Base-by-base conservation (phyloP, 1,140 invertebrate genomes). In the Drosophila ananassae region DNA sequence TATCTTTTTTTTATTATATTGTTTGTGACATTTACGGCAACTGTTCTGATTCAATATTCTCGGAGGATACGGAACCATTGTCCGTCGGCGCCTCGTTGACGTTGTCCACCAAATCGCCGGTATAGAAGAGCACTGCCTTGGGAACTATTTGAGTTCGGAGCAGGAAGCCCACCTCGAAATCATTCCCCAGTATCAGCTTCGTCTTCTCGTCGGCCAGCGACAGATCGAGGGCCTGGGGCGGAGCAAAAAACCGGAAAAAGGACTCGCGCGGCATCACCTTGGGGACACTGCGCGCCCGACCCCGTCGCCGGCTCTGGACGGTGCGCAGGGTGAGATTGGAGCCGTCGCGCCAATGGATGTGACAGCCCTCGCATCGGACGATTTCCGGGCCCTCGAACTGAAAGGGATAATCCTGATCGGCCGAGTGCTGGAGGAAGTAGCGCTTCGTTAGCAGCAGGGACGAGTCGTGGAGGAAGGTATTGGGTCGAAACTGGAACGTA, bases 201-300 rank as follows among this genome's bases (percentile, higher is more conserved):
- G 85, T 82, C 30, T 83, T 89, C 53, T 89, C 83, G 57, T 81
- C 82, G 69, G 94, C 93, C 17, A 94, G 93, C 22, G 96, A 95
- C 79, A 97, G 95, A 25, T 90, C 87, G 57, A 97, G 92, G 37
- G 97, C 94, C 59, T 87, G 91, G 50, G 98, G 98, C 30, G 98
- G 98, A 68, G 94, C 95, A 93, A 99, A 99, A 94, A 99, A 99
- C 92, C 99, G 99, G 93, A 99, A 99, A 93, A 99, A 99, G 0
- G 98, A 99, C 89, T 97, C 96, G 51, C 96, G 96, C 73, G 96
- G 96, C 63, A 99, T 96, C 57, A 96, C 97, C 94, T 99, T 99
- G n/a, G 96, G 97, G 97, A 47, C 44, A 10, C 17, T 95, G 61
- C 96, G 96, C 5, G 96, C 95, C 57, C 97, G 97, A 62, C 95